Evolutionary conservation across 2,888 invertebrate species (phyloP), one percentile per base, ranked within the genome.

Genomic region (Lepidocyrtoides sp.): DNA sequence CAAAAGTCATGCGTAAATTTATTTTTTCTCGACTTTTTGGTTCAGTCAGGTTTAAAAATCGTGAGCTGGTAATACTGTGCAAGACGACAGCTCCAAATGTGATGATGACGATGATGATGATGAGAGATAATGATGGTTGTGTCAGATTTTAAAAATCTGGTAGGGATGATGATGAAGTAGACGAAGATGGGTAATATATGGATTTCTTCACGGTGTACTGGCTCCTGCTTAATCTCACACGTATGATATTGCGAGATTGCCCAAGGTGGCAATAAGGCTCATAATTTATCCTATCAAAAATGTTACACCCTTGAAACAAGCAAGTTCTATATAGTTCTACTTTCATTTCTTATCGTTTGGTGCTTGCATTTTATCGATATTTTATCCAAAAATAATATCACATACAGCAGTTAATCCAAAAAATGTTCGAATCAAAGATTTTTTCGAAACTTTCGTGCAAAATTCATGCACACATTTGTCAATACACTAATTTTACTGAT

Each of bases 91-190:
- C 29, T 44, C 32, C 14, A 66, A 66, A 2, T 12, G 4, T 32
- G 29, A 66, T 29, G 69, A 41, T 20, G 54, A 44, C n/a, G 36
- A 57, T 57, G 60, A 81, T 81, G 81, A 81, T 81, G 63, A 84
- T 84, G 72, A 54, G 54, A 90, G 90, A 90, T 90, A 90, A 90
- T 90, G 90, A 90, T 90, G 90, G 90, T 84, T 90, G 90, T 85
- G 90, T 90, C 90, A 90, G 79, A 75, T 84, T 89, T 89, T 83
- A 29, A 87, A 81, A 89, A 89, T 72, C 57, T 82, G 57, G 82
- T 75, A 41, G 75, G 48, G 48, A 75, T 51, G 75, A 69, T 69
- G 72, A 77, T 72, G 72, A 72, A 72, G 72, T 63, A 72, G 63
- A 84, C n/a, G 84, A 51, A 72, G 51, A 66, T 77, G 57, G 8